Evolutionary conservation across 2,888 invertebrate species (phyloP).

Genomic region (Ochropleura plecta): DNA sequence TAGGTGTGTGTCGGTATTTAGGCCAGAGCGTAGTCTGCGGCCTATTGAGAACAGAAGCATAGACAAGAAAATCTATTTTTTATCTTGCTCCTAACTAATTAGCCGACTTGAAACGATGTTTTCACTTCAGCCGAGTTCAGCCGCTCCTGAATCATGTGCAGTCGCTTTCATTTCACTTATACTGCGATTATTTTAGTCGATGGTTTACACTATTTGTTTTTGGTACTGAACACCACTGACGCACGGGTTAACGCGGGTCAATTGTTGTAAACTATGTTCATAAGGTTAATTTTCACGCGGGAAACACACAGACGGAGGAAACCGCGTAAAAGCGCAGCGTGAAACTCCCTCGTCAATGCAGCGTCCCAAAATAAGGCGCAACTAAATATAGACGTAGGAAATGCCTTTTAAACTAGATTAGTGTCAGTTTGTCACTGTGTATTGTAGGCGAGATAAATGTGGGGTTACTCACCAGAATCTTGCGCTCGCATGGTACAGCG

Average conservation of each 20-base stretch:
- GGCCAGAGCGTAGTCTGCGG: conserved; percentile 76
- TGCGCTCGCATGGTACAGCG: conserved; percentile 83
- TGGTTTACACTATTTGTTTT: conserved; percentile 59
- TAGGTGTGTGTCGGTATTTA: conserved; percentile 79
- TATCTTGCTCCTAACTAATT: conserved; percentile 77
- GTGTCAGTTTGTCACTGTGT: conserved; percentile 39
- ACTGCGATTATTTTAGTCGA: conserved; percentile 57
- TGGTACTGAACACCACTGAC: conserved; percentile 53
- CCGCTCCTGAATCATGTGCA: conserved; percentile 67
- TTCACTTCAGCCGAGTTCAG: conserved; percentile 69
- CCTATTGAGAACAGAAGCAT: conserved; percentile 75
- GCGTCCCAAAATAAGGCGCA: conserved; percentile 83
- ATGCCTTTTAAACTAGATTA: conserved; percentile 54
- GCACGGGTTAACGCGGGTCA: conserved; percentile 58
- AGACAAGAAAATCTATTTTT: conserved; percentile 84
- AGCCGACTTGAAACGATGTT: conserved; percentile 72
- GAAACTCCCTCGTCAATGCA: conserved; percentile 78
- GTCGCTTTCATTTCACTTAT: conserved; percentile 77
- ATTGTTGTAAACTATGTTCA: conserved; percentile 45
- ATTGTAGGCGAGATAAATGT: conserved; percentile 48
- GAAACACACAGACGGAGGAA: conserved; percentile 67
- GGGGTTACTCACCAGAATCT: conserved; percentile 87
- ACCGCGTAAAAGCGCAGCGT: conserved; percentile 77
- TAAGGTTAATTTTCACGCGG: conserved; percentile 67
- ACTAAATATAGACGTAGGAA: conserved; percentile 81